Conservation (phyloP, 2,113 vertebrate species). For the Trachemys scripta region DNA sequence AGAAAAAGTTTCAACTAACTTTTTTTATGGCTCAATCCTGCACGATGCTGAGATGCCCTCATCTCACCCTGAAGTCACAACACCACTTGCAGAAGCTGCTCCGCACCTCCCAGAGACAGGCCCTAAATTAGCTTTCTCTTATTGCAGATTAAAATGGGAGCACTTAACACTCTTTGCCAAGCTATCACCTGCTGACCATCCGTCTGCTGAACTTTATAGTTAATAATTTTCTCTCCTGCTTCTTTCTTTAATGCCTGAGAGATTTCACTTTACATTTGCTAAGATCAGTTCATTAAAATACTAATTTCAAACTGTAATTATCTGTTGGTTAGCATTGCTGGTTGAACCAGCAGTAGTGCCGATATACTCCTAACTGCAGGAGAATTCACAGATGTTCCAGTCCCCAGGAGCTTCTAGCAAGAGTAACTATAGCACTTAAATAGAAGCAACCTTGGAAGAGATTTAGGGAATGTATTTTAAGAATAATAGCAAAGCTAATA, state of each 20-base stretch:
- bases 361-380: conserved; percentile 58
- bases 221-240: conserved; percentile 67
- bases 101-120: neutral
- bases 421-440: conserved; percentile 29
- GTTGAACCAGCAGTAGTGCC: conserved; percentile 37
- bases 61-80: neutral
- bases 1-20: neutral
- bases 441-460: conserved; percentile 27
- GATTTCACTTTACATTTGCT: conserved; percentile 75
- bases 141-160: neutral
- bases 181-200: conserved; percentile 62
- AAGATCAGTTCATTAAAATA: conserved; percentile 82
- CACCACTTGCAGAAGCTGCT: neutral
- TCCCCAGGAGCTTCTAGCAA: conserved; percentile 48
- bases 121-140: neutral
- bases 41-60: neutral
- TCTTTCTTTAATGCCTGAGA: conserved; percentile 74
- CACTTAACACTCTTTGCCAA: conserved; percentile 2
- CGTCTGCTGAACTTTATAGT: conserved; percentile 48
- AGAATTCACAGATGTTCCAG: conserved; percentile 67
- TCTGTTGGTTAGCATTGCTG: conserved; percentile 68
- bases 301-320: conserved; percentile 83
- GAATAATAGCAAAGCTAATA: conserved; percentile 5
- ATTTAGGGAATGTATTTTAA: conserved; percentile 9
- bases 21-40: neutral